phyloP scores from a whole-genome alignment of 92 coral and sea anemone genomes.

The Actinostola sp. region DNA sequence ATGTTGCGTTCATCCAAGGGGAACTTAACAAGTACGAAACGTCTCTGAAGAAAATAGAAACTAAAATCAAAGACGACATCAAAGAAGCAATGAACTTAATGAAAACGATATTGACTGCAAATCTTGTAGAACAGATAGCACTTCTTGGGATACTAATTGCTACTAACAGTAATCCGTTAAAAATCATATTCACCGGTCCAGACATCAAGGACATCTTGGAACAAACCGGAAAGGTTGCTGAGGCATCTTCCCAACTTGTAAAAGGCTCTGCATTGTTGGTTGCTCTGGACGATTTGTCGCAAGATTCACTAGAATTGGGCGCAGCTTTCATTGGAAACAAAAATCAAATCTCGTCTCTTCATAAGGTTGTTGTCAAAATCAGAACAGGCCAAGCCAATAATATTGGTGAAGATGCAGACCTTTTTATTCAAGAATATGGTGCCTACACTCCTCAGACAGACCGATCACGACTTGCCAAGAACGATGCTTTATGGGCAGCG shows the following conservation, averaged over 20 bases:
- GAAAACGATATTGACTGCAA: constrained; percentile 6
- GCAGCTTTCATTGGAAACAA: constrained; percentile 36
- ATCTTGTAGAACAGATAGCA: constrained; percentile 31
- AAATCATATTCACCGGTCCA: constrained; percentile 43
- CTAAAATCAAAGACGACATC: constrained; percentile 23
- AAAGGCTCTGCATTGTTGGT: constrained; percentile 23
- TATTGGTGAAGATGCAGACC: constrained; percentile 38
- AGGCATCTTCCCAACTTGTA: constrained; percentile 25
- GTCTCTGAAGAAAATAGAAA: not conserved
- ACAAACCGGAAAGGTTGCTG: constrained; percentile 44
- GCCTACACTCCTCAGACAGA: constrained; percentile 56
- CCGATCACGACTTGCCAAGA: constrained; percentile 34
- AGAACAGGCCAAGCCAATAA: constrained; percentile 18
- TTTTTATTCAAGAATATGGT: constrained; percentile 50
- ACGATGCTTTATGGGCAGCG: constrained; percentile 52
- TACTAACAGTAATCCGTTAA: constrained; percentile 45
- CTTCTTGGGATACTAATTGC: constrained; percentile 23
- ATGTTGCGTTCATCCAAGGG: constrained; percentile 36
- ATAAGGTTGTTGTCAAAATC: constrained; percentile 20
- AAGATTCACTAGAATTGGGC: constrained; percentile 18
- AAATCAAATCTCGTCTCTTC: constrained; percentile 36
- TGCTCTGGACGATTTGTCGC: constrained; percentile 20
- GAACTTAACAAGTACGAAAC: constrained; percentile 26
- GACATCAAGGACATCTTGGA: constrained; percentile 36
- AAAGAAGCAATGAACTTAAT: constrained; percentile 20